Percentiles rank a stretch among this genome's conserved stretches.
Conservation (phyloP, 2,113 vertebrate genomes). For the Thunnus maccoyii region DNA sequence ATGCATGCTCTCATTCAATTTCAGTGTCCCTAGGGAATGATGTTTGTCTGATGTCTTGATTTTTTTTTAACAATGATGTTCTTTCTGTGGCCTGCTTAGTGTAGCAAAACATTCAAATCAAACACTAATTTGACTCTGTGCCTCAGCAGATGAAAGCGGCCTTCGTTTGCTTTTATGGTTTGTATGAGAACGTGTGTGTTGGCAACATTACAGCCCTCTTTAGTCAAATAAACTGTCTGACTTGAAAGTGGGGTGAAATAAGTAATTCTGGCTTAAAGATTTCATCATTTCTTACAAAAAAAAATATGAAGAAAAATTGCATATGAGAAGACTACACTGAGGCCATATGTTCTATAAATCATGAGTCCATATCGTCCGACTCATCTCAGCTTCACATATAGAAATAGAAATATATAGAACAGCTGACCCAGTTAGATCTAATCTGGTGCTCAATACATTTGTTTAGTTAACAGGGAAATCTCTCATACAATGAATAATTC, state of each 20-base stretch:
- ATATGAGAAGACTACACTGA: neutral
- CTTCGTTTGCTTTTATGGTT: constrained; percentile 65
- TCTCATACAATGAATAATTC: constrained; percentile 62
- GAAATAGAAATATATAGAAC: constrained; percentile 35
- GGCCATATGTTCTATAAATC: constrained; percentile 11
- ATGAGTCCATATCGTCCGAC: constrained; percentile 11
- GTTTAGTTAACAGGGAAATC: constrained; percentile 46
- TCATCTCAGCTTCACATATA: constrained; percentile 25
- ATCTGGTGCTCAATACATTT: constrained; percentile 42
- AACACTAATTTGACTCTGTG: constrained; percentile 72
- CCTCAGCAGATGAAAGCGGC: constrained; percentile 67
- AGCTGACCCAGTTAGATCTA: constrained; percentile 24
- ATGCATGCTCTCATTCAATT: constrained; percentile 82
- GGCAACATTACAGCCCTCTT: constrained; percentile 45
- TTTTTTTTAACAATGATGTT: constrained; percentile 68
- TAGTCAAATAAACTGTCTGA: constrained; percentile 55
- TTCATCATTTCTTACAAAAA: constrained; percentile 14
- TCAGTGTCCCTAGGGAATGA: constrained; percentile 67
- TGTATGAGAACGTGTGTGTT: constrained; percentile 17
- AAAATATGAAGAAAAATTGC: neutral
- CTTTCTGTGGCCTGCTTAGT: constrained; percentile 67
- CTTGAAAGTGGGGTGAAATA: constrained; percentile 51
- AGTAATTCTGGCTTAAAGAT: constrained; percentile 38
- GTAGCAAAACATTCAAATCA: constrained; percentile 73
- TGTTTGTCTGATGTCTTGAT: constrained; percentile 70